Percentiles rank a stretch among this genome's conserved stretches.
phyloP scores from a whole-genome alignment of 2,797 vertebrate genomes.

The Astyanax mexicanus region DNA sequence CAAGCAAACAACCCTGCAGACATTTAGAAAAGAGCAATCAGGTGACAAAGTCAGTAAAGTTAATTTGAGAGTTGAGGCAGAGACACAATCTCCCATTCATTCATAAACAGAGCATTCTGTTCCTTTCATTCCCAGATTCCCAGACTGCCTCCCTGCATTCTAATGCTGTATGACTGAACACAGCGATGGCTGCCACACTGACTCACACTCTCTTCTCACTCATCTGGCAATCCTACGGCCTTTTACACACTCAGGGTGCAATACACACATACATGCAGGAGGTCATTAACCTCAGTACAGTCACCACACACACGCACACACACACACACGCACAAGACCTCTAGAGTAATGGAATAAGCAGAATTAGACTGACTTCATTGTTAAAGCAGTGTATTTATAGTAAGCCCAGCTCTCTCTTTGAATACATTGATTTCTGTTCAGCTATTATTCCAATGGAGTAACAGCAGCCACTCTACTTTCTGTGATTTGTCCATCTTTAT shows the following conservation, averaged over 20 bases:
- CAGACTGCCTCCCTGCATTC: conserved; percentile 26
- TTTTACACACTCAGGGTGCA: conserved; percentile 13
- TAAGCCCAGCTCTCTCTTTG: not conserved
- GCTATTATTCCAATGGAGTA: not conserved
- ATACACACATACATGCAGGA: conserved; percentile 1
- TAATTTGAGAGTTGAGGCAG: conserved; percentile 4
- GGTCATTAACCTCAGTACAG: not conserved
- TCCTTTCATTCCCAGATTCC: conserved; percentile 35
- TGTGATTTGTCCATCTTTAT: not conserved
- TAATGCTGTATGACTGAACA: conserved; percentile 7
- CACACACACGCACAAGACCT: not conserved
- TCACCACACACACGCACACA: not conserved
- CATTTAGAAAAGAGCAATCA: conserved; percentile 21
- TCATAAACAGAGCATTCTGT: conserved; percentile 22
- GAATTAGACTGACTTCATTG: conserved; percentile 16
- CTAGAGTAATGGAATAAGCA: conserved; percentile 31
- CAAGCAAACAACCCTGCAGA: not conserved
- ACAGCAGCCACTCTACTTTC: not conserved
- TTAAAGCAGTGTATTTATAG: not conserved
- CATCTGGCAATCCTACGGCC: conserved; percentile 27
- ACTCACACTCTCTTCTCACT: conserved; percentile 33
- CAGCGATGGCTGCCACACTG: conserved; percentile 28
- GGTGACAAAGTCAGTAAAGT: not conserved
- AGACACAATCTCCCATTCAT: not conserved
- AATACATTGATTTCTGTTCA: not conserved